Conservation (phyloP, 2,113 vertebrate species). For the Chloropsis hardwickii region DNA sequence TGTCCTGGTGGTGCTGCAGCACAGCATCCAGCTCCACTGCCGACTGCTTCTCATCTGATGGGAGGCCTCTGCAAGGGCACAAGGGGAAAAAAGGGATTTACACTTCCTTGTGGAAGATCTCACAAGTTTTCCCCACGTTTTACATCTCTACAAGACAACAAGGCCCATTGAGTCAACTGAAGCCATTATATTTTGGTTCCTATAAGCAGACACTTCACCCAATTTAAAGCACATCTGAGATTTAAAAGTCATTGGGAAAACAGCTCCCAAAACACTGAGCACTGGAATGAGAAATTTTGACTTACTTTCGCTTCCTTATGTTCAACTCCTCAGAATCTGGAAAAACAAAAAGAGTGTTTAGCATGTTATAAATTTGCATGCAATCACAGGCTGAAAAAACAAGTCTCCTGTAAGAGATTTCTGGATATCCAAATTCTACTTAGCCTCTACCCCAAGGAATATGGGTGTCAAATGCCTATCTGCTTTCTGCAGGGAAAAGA, state of each 20-base stretch:
- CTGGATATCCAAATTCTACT: not conserved
- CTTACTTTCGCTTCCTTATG: conserved; percentile 83
- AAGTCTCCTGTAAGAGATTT: not conserved
- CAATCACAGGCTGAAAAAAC: not conserved
- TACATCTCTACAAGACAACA: not conserved
- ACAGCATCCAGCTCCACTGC: conserved; percentile 87
- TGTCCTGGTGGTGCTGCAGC: conserved; percentile 87
- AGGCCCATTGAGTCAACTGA: not conserved
- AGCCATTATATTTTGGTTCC: not conserved
- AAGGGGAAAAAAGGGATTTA: not conserved
- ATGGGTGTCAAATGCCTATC: not conserved
- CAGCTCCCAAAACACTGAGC: not conserved
- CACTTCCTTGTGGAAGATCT: not conserved
- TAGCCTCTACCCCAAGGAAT: not conserved
- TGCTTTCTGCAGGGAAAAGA: not conserved
- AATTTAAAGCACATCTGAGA: not conserved
- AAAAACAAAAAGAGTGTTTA: not conserved
- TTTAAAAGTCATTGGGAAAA: not conserved
- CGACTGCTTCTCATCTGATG: conserved; percentile 84
- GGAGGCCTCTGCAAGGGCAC: conserved; percentile 61
- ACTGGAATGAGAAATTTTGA: not conserved
- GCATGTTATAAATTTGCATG: not conserved
- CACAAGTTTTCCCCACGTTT: not conserved
- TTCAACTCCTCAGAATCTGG: conserved; percentile 70
- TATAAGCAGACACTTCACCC: not conserved